Evolutionary conservation across 2,888 invertebrate species (phyloP).

Genomic region (Lepas anatifera): DNA sequence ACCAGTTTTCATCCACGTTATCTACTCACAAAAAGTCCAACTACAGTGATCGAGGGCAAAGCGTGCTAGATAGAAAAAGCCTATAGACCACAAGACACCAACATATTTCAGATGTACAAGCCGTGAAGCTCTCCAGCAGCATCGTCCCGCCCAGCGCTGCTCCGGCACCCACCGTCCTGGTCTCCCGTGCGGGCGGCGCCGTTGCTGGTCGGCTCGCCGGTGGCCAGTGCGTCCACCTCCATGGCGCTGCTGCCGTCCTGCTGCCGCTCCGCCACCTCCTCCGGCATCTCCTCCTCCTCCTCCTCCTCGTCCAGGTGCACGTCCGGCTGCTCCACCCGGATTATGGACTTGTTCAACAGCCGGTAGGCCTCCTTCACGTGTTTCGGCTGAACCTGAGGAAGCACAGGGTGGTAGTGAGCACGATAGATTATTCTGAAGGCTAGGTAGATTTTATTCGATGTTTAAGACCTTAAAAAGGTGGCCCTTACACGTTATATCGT

Average conservation of each 20-base stretch:
- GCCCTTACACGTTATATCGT: too few relatives aligned
- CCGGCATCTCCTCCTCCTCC: conserved; percentile 39
- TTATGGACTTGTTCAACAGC: conserved; percentile 88
- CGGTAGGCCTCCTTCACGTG: conserved; percentile 88
- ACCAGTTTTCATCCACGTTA: too few relatives aligned
- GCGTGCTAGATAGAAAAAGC: too few relatives aligned
- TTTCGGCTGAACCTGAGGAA: conserved; percentile 50
- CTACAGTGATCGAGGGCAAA: too few relatives aligned
- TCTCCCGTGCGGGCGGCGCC: not conserved
- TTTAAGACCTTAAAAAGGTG: too few relatives aligned
- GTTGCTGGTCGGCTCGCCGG: not conserved
- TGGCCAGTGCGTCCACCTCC: conserved; percentile 26
- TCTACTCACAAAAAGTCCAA: too few relatives aligned
- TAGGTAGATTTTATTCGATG: too few relatives aligned
- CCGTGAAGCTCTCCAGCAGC: not conserved
- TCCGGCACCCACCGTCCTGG: too few relatives aligned
- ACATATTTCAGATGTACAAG: conserved; percentile 25
- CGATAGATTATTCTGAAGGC: too few relatives aligned
- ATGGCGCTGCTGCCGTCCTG: conserved; percentile 19
- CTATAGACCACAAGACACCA: too few relatives aligned
- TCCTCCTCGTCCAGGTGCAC: conserved; percentile 80
- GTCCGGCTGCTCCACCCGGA: conserved; percentile 94
- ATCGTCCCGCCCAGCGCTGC: conserved; percentile 4
- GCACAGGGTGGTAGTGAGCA: not conserved
- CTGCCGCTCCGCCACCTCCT: too few relatives aligned